Evolutionary conservation across 1,140 invertebrate species (phyloP), one percentile per base, ranked within the genome.

Genomic region (Drosophila kepulauana): DNA sequence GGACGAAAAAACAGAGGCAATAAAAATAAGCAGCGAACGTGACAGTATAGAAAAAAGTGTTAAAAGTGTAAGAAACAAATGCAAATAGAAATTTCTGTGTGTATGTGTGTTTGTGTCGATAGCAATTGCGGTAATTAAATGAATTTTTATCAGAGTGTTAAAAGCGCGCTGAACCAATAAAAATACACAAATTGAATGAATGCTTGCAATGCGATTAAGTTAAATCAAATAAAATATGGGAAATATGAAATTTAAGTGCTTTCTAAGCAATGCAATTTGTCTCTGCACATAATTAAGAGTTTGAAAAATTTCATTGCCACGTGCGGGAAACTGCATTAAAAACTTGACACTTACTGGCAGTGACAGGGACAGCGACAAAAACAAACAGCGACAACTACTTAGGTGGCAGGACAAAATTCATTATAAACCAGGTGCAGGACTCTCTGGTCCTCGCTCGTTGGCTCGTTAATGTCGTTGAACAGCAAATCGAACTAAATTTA

Each of bases 401-500:
- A 82, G 77, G 61, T 65, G 81, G 58, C 61, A 8, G 52, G 10
- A 57, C 58, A 63, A 69, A 72, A 52, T 69, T 69, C 65, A 74
- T 74, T 66, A 66, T 59, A 57, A 51, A 52, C 6, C 58, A 70
- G 57, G 10, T n/a, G 49, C 38, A 38, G 30, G 68, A 46, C 67
- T 13, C 57, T 52, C 67, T 56, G 38, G 3, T 25, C 20, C 20
- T 69, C 8, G 51, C 56, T 74, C 56, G 75, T 73, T 48, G 54
- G 20, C 71, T 58, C 75, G 72, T 80, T 87, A 88, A 88, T 87
- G 82, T 79, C 82, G 65, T 85, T 79, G 85, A 82, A 91, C 78
- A 90, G 84, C 81, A 91, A 91, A 91, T 91, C 87, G 87, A 91
- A 91, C 87, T 91, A 91, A 87, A 91, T 91, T 91, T 91, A 91